phyloP scores from a whole-genome alignment of 1,140 invertebrate species.

The Octopus sinensis region DNA sequence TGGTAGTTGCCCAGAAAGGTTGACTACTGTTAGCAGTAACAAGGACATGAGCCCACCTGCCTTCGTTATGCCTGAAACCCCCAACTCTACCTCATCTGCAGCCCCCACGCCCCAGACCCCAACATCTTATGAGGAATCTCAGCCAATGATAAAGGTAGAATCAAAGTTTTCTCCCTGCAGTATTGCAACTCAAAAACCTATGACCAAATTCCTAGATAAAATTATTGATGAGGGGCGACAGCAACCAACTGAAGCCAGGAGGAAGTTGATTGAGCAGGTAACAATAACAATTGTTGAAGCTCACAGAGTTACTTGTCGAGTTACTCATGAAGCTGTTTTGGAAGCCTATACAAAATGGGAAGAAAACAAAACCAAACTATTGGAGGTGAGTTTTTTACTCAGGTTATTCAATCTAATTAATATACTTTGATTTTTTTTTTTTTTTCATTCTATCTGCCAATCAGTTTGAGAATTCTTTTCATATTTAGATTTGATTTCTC shows the following conservation, averaged over 20 bases:
- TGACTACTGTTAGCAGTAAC: neutral
- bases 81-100: slow-evolving; percentile 7
- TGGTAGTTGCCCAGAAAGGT: neutral
- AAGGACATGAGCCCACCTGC: neutral
- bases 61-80: neutral
- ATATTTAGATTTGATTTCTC: too few species aligned
- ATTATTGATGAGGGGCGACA: slow-evolving; percentile 56
- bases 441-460: too few species aligned
- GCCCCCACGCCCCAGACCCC: slow-evolving; percentile 1
- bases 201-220: neutral
- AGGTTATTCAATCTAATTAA: too few species aligned
- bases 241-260: slow-evolving; percentile 77
- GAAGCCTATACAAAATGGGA: slow-evolving; percentile 35
- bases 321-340: slow-evolving; percentile 85
- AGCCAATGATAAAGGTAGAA: neutral
- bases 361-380: neutral
- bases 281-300: slow-evolving; percentile 79
- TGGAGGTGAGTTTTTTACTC: neutral
- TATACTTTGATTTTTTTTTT: too few species aligned
- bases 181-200: neutral
- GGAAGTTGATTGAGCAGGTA: slow-evolving; percentile 46
- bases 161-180: neutral
- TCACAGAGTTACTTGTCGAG: slow-evolving; percentile 92
- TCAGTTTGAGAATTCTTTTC: too few species aligned
- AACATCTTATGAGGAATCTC: neutral